Percentiles rank a stretch among this genome's conserved stretches.
Evolutionary conservation across 1,140 invertebrate species (phyloP).

Genomic region (Caerostris darwini): DNA sequence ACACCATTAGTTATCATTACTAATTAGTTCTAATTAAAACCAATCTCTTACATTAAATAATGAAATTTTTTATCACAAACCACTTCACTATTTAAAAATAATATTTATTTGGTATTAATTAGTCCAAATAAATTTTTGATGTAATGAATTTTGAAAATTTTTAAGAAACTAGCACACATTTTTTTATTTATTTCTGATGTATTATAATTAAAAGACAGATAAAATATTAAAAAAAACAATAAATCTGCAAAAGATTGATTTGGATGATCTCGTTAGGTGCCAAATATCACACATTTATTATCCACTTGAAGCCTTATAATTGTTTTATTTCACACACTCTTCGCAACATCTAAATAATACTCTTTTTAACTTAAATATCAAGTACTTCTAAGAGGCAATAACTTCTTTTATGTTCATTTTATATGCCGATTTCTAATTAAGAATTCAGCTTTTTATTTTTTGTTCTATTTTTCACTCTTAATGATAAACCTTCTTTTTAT

Average conservation of each 20-base stretch:
- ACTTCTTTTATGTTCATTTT: not conserved
- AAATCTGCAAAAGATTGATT: not conserved
- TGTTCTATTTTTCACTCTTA: not conserved
- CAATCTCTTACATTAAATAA: too few relatives aligned
- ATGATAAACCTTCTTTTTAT: not conserved
- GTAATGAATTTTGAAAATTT: too few relatives aligned
- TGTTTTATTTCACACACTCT: not conserved
- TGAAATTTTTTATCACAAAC: too few relatives aligned
- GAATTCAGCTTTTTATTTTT: not conserved
- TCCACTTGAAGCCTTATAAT: not conserved
- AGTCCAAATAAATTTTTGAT: too few relatives aligned
- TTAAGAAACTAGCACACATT: too few relatives aligned
- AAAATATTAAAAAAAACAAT: not conserved
- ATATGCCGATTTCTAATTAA: not conserved
- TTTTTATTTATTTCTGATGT: too few relatives aligned
- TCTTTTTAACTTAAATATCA: not conserved
- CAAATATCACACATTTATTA: not conserved
- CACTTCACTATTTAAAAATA: too few relatives aligned
- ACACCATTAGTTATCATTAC: too few relatives aligned
- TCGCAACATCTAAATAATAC: not conserved
- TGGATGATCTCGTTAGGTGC: not conserved
- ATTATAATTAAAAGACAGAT: too few relatives aligned
- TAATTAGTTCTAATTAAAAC: too few relatives aligned
- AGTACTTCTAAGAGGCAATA: not conserved
- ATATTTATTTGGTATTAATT: too few relatives aligned